These are phyloP conservation scores for Chunga burmeisteri DNA, from an alignment of 2,113 vertebrate species.

Conservation along the genomic window DNA sequence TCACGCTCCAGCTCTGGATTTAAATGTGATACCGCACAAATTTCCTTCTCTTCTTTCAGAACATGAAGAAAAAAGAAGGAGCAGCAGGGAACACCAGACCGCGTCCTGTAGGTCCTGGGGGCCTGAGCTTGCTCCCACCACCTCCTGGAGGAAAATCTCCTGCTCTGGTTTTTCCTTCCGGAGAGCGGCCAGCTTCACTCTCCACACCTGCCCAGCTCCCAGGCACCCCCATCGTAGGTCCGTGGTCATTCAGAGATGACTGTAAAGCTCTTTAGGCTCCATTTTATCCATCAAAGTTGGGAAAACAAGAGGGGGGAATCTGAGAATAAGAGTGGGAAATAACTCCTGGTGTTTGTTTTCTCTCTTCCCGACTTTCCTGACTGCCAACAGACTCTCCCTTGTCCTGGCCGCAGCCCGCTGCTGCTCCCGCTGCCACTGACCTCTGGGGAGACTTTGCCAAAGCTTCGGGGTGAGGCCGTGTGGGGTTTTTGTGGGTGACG, in stretches of 20 bases:
- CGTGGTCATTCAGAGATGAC: accelerated
- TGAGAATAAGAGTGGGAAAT: not conserved
- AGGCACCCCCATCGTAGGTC: constrained; percentile 73
- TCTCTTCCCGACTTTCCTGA: not conserved
- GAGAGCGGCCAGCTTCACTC: not conserved
- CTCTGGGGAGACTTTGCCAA: constrained; percentile 93
- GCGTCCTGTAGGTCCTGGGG: constrained; percentile 53
- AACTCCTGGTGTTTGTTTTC: not conserved
- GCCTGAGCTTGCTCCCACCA: constrained; percentile 81
- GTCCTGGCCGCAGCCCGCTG: constrained; percentile 58
- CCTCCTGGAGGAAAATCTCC: constrained; percentile 83
- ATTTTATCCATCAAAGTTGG: accelerated
- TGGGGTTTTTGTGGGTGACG: not conserved
- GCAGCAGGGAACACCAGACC: constrained; percentile 54
- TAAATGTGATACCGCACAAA: accelerated
- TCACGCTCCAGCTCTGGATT: accelerated
- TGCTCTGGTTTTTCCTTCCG: not conserved
- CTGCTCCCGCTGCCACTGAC: constrained; percentile 70
- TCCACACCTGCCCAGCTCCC: not conserved
- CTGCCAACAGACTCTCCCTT: constrained; percentile 10
- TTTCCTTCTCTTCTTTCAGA: constrained; percentile 67
- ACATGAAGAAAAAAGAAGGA: constrained; percentile 91
- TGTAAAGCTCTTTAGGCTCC: not conserved
- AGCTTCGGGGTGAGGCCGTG: constrained; percentile 82
- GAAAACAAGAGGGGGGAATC: not conserved